Evolutionary conservation across 2,113 vertebrate species (phyloP).

Genomic region (Silurus asotus): DNA sequence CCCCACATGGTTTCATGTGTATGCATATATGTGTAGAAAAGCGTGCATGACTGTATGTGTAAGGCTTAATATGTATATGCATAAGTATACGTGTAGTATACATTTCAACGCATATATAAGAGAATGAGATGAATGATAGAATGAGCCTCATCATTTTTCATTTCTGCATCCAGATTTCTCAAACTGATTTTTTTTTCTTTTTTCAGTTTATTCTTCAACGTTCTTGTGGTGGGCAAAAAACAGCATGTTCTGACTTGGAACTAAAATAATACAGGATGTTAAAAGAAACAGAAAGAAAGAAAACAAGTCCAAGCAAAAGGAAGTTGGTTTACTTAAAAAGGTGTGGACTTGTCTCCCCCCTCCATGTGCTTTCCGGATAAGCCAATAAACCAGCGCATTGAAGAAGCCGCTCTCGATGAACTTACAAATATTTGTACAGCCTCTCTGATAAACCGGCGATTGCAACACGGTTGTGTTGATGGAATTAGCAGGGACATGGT

Average conservation of each 20-base stretch:
- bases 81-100: no score
- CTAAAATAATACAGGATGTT: background rate
- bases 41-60: background rate
- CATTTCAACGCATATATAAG: no score
- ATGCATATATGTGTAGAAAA: background rate
- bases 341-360: background rate
- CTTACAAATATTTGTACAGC: slow-evolving; percentile 24
- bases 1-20: background rate
- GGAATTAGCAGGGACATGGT: background rate
- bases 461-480: background rate
- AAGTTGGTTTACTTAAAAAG: slow-evolving; percentile 26
- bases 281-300: background rate
- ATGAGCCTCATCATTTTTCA: slow-evolving; percentile 1
- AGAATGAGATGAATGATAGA: background rate
- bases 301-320: background rate
- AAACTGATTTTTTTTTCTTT: slow-evolving; percentile 1
- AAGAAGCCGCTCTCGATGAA: background rate
- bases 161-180: slow-evolving; percentile 12
- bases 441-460: slow-evolving; percentile 4
- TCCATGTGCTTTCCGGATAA: background rate
- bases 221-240: slow-evolving; percentile 9
- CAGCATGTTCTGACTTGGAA: background rate
- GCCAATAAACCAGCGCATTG: background rate
- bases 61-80: background rate
- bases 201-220: background rate